These are phyloP conservation scores for Papilio xuthus DNA, from an alignment of 1,140 invertebrate genomes.

Conservation along the genomic window DNA sequence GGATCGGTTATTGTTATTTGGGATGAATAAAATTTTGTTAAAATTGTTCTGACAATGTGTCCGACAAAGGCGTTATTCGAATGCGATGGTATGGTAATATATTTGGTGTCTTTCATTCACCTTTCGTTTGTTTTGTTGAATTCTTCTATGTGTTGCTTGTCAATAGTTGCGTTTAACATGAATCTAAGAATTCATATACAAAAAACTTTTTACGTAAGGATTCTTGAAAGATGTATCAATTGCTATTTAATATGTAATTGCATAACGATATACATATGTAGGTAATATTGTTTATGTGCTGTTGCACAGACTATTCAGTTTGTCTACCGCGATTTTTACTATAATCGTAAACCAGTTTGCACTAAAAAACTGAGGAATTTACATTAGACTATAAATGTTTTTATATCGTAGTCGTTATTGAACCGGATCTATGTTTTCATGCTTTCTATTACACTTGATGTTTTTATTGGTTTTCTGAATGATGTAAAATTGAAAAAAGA, in stretches of 20 bases:
- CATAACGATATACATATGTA: background rate
- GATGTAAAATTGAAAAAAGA: background rate
- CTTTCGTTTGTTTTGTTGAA: background rate
- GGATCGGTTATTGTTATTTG: constrained; percentile 59
- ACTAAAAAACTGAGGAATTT: background rate
- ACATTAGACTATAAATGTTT: background rate
- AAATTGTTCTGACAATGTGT: constrained; percentile 55
- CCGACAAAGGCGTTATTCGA: constrained; percentile 50
- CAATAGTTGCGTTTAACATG: background rate
- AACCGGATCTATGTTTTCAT: constrained; percentile 30
- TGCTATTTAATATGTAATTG: background rate
- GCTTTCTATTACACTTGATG: constrained; percentile 15
- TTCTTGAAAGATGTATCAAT: background rate
- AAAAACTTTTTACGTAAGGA: background rate
- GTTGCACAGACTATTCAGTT: background rate
- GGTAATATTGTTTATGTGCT: background rate
- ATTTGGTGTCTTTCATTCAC: constrained; percentile 12
- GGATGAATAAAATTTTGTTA: constrained; percentile 68
- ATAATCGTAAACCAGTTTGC: background rate
- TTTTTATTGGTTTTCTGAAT: constrained; percentile 18
- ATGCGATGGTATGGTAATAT: constrained; percentile 28
- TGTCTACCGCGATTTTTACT: background rate
- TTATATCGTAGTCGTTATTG: constrained; percentile 3
- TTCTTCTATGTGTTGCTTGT: background rate
- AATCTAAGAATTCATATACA: background rate